phyloP scores from a whole-genome alignment of 92 coral and sea anemone genomes.

The Siderastrea siderea region DNA sequence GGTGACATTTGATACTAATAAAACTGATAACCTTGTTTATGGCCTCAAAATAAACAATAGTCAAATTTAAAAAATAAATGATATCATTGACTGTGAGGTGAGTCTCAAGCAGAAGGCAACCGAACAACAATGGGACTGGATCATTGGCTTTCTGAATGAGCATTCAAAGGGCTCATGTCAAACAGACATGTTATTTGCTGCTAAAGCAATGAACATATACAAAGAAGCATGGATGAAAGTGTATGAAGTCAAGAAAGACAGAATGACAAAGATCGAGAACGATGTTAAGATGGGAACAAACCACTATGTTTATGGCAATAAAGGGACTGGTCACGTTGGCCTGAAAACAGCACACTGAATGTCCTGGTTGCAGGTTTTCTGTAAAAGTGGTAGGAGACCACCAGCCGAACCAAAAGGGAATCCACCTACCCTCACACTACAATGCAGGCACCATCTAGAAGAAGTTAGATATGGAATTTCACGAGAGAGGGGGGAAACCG shows the following conservation, averaged over 20 bases:
- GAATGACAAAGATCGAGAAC: constrained; percentile 24
- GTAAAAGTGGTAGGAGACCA: constrained; percentile 36
- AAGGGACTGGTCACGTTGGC: not conserved
- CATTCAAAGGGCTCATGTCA: not conserved
- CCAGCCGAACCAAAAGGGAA: constrained; percentile 38
- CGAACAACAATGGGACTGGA: constrained; percentile 26
- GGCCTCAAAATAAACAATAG: too few species aligned
- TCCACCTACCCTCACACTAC: constrained; percentile 49
- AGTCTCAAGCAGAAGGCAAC: not conserved
- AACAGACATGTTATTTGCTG: not conserved
- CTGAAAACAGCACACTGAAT: constrained; percentile 27
- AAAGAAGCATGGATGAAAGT: constrained; percentile 12
- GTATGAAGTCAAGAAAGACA: constrained; percentile 21
- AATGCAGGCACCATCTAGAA: constrained; percentile 15
- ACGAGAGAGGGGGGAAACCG: not conserved
- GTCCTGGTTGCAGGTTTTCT: constrained; percentile 38
- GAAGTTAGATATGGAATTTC: constrained; percentile 26
- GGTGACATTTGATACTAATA: too few species aligned
- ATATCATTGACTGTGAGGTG: not conserved
- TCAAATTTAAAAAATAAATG: not conserved
- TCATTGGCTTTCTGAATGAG: not conserved
- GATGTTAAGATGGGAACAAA: constrained; percentile 18
- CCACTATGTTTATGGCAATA: constrained; percentile 33
- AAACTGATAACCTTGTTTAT: too few species aligned
- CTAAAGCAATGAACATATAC: not conserved